These are phyloP conservation scores for Hippolais icterina DNA, from an alignment of 2,113 vertebrate species.

Conservation along the genomic window DNA sequence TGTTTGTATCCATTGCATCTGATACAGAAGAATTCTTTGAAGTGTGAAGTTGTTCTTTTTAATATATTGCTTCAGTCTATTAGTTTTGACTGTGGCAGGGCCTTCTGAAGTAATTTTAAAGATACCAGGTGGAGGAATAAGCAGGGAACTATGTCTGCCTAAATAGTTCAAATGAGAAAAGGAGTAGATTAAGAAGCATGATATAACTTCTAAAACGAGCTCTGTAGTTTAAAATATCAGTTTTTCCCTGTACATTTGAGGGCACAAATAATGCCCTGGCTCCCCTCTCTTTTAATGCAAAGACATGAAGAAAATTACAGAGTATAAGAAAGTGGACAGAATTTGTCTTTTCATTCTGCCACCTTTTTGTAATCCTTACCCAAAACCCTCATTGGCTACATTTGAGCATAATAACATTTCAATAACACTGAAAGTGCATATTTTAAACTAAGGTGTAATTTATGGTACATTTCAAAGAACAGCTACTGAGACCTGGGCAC, in stretches of 20 bases:
- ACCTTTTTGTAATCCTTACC: background rate
- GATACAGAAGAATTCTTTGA: background rate
- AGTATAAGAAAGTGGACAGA: background rate
- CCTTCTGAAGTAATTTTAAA: background rate
- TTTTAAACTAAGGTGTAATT: background rate
- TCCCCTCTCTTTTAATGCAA: background rate
- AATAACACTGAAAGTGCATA: background rate
- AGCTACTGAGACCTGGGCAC: background rate
- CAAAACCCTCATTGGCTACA: background rate
- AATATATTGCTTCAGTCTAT: background rate
- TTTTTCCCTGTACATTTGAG: background rate
- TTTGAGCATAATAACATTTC: background rate
- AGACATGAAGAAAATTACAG: background rate
- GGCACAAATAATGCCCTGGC: background rate
- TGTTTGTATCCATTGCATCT: background rate
- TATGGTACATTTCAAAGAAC: background rate
- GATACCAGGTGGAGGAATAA: background rate
- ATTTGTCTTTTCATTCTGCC: background rate
- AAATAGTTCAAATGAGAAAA: slow-evolving; percentile 26
- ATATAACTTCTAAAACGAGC: slow-evolving; percentile 10
- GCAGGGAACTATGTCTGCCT: background rate
- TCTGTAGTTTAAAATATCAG: background rate
- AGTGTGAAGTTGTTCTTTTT: background rate
- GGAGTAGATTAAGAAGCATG: background rate
- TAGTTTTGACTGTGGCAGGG: background rate